These are phyloP conservation scores for Pyralis farinalis DNA, from an alignment of 2,888 invertebrate species.

Conservation along the genomic window DNA sequence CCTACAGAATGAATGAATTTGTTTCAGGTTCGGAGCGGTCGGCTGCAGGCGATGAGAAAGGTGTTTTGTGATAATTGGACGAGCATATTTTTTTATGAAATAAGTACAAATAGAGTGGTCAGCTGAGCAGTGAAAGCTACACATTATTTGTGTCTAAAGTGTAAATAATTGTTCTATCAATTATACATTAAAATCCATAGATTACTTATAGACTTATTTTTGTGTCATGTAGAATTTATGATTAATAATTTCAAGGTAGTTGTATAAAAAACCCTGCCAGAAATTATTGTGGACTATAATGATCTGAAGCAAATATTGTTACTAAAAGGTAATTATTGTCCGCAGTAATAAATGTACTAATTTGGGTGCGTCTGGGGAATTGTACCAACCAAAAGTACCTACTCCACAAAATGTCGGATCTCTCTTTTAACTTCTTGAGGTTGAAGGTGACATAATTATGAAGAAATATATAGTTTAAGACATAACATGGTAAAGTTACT, in stretches of 20 bases:
- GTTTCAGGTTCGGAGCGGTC: slow-evolving; percentile 69
- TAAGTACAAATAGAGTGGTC: slow-evolving; percentile 72
- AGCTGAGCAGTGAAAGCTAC: slow-evolving; percentile 41
- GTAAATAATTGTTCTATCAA: slow-evolving; percentile 54
- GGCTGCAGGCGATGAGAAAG: slow-evolving; percentile 55
- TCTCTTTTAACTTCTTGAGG: slow-evolving; percentile 2
- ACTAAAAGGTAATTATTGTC: neutral
- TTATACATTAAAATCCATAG: slow-evolving; percentile 33
- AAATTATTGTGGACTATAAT: neutral
- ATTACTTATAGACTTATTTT: slow-evolving; percentile 58
- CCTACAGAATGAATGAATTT: slow-evolving; percentile 12
- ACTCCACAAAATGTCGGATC: slow-evolving; percentile 5
- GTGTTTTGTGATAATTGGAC: slow-evolving; percentile 73
- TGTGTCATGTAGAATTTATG: slow-evolving; percentile 56
- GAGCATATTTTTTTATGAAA: slow-evolving; percentile 77
- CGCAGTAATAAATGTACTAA: neutral
- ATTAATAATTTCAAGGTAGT: slow-evolving; percentile 26
- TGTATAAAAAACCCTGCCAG: slow-evolving; percentile 9
- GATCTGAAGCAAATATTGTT: neutral
- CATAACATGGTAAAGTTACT: too few relatives aligned
- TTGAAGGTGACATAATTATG: neutral
- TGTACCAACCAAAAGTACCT: slow-evolving; percentile 4
- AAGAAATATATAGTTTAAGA: too few relatives aligned
- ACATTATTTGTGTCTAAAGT: slow-evolving; percentile 48
- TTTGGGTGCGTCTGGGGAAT: slow-evolving; percentile 3